phyloP scores from a whole-genome alignment of 1,140 invertebrate genomes.

The Acromyrmex echinatior region DNA sequence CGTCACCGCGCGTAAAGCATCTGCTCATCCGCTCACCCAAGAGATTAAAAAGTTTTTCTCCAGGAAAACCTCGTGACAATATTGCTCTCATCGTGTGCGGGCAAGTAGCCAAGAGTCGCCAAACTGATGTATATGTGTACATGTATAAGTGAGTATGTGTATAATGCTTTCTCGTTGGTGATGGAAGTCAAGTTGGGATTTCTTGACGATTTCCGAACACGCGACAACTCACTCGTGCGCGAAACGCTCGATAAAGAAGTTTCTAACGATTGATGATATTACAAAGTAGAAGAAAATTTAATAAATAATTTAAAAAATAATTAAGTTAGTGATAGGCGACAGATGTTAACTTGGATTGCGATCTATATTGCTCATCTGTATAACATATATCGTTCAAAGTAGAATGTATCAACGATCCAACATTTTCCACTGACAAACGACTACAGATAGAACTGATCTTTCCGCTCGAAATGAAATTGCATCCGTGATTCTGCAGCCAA shows the following conservation, averaged over 20 bases:
- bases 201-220: constrained; percentile 39
- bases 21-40: constrained; percentile 66
- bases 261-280: constrained; percentile 55
- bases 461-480: constrained; percentile 38
- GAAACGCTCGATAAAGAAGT: constrained; percentile 65
- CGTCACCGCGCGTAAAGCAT: constrained; percentile 65
- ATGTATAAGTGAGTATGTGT: background rate
- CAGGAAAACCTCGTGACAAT: constrained; percentile 54
- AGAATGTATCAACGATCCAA: background rate
- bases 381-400: constrained; percentile 32
- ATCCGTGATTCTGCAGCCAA: constrained; percentile 11
- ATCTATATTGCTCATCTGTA: constrained; percentile 16
- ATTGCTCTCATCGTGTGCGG: constrained; percentile 64
- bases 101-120: constrained; percentile 34
- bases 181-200: constrained; percentile 40
- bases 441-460: background rate
- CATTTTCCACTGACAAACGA: constrained; percentile 7
- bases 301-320: background rate
- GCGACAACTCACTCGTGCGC: constrained; percentile 39
- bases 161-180: background rate
- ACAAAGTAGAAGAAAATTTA: constrained; percentile 69
- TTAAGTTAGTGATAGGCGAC: constrained; percentile 21
- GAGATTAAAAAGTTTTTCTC: constrained; percentile 74
- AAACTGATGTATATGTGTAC: constrained; percentile 13
- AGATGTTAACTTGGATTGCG: constrained; percentile 45